These are phyloP conservation scores for Stichopus chloronotus DNA, from an alignment of 35 echinoderm and acorn worm species.

Conservation along the genomic window DNA sequence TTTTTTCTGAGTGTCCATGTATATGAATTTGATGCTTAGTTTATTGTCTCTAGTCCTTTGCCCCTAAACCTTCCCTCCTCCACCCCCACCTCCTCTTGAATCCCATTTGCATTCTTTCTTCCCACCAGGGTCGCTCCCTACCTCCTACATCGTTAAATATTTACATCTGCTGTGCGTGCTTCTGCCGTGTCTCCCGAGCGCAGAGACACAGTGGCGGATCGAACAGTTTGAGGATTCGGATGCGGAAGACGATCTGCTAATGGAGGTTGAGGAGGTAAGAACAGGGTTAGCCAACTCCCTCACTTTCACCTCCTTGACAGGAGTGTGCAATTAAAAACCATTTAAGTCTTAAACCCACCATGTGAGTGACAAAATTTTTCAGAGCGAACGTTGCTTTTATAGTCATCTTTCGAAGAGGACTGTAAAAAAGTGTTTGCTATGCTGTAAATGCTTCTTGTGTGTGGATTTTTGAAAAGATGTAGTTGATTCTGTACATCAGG, in stretches of 20 bases:
- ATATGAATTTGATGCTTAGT: too few species aligned
- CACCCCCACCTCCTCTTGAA: too few species aligned
- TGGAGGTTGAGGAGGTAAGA: slow-evolving; percentile 54
- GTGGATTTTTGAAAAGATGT: too few species aligned
- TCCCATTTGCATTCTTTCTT: not conserved
- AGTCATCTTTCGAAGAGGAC: too few species aligned
- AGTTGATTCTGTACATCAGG: too few species aligned
- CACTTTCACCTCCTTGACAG: not conserved
- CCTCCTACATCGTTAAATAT: slow-evolving; percentile 55
- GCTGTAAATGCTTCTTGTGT: too few species aligned
- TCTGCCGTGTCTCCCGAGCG: slow-evolving; percentile 77
- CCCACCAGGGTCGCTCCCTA: slow-evolving; percentile 11
- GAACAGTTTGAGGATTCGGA: slow-evolving; percentile 73
- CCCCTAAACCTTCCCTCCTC: too few species aligned
- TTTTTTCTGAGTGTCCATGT: too few species aligned
- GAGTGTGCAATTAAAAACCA: not conserved
- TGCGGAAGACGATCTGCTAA: slow-evolving; percentile 64
- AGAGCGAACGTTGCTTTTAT: too few species aligned
- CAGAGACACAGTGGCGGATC: slow-evolving; percentile 39
- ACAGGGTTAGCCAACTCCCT: not conserved
- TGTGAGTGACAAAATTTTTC: too few species aligned
- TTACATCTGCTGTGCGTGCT: slow-evolving; percentile 81
- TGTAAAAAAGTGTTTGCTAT: too few species aligned
- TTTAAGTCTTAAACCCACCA: not conserved
- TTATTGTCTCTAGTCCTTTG: too few species aligned